Evolutionary conservation across 1,140 invertebrate species (phyloP).

Genomic region (Papilio polytes): DNA sequence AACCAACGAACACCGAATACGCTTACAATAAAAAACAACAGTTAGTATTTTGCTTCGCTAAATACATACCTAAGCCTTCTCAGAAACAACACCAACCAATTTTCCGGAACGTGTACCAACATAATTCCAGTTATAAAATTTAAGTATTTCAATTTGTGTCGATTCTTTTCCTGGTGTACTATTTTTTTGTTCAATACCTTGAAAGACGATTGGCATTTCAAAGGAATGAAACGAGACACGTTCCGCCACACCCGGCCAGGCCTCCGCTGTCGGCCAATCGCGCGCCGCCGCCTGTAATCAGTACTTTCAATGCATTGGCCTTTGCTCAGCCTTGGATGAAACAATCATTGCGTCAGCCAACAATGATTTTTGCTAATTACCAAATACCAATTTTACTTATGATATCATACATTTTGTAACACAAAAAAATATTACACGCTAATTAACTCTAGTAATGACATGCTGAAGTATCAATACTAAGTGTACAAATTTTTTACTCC

Average conservation of each 20-base stretch:
- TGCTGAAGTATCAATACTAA: not conserved
- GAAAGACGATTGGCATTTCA: conserved; percentile 56
- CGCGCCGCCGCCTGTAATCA: conserved; percentile 62
- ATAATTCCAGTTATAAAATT: conserved; percentile 5
- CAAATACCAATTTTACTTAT: not conserved
- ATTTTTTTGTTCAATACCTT: conserved; percentile 58
- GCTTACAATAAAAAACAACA: not conserved
- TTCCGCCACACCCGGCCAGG: conserved; percentile 77
- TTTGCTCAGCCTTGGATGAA: conserved; percentile 68
- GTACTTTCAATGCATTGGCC: conserved; percentile 72
- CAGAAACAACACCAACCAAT: not conserved
- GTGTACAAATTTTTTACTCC: too few relatives aligned
- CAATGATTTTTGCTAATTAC: conserved; percentile 46
- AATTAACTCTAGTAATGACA: not conserved
- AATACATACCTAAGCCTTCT: not conserved
- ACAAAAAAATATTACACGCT: not conserved
- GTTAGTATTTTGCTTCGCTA: not conserved
- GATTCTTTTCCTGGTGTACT: conserved; percentile 54
- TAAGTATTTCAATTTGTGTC: not conserved
- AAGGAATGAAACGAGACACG: conserved; percentile 53
- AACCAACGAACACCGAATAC: not conserved
- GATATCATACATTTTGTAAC: conserved; percentile 22
- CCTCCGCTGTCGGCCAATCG: conserved; percentile 70
- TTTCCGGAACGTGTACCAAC: conserved; percentile 12
- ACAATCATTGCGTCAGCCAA: conserved; percentile 64